phyloP scores from a whole-genome alignment of 2,797 vertebrate species.

The Brotula barbata region DNA sequence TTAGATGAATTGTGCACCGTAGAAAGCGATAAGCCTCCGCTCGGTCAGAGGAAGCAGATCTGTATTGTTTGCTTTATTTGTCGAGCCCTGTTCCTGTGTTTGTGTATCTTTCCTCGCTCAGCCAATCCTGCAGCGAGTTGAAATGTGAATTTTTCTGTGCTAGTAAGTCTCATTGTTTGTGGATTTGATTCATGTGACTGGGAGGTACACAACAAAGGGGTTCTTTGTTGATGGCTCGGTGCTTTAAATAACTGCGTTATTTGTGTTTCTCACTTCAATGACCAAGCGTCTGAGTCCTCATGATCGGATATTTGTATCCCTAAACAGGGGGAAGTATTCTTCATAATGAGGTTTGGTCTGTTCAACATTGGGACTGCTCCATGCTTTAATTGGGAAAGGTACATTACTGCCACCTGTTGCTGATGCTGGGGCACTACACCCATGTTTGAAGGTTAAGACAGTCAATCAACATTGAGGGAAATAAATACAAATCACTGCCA shows the following conservation, averaged over 20 bases:
- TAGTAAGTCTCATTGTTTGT: conserved; percentile 1
- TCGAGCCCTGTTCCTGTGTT: conserved; percentile 2
- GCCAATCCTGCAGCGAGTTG: conserved; percentile 14
- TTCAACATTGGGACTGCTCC: conserved; percentile 35
- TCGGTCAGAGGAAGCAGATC: conserved; percentile 24
- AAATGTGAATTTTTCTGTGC: conserved; percentile 8
- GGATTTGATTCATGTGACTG: conserved; percentile 19
- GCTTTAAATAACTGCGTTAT: conserved; percentile 22
- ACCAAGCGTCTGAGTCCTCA: conserved; percentile 3
- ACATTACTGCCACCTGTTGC: conserved; percentile 73
- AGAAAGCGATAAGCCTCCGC: conserved; percentile 9
- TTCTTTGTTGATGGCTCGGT: background rate
- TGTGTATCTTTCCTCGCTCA: background rate
- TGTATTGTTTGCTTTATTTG: conserved; percentile 29
- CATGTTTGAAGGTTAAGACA: conserved; percentile 35
- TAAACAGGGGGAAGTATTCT: conserved; percentile 21
- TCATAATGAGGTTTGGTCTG: conserved; percentile 50
- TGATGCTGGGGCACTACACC: conserved; percentile 57
- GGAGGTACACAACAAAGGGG: conserved; percentile 9
- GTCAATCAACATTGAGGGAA: conserved; percentile 42
- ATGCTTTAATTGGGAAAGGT: conserved; percentile 29
- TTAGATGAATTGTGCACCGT: conserved; percentile 30
- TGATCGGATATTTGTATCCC: conserved; percentile 13
- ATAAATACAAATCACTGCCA: conserved; percentile 55
- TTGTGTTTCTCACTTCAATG: background rate